Percentiles rank a stretch among this genome's conserved stretches.
phyloP scores from a whole-genome alignment of 2,888 invertebrate genomes.

The Tetranychus truncatus region DNA sequence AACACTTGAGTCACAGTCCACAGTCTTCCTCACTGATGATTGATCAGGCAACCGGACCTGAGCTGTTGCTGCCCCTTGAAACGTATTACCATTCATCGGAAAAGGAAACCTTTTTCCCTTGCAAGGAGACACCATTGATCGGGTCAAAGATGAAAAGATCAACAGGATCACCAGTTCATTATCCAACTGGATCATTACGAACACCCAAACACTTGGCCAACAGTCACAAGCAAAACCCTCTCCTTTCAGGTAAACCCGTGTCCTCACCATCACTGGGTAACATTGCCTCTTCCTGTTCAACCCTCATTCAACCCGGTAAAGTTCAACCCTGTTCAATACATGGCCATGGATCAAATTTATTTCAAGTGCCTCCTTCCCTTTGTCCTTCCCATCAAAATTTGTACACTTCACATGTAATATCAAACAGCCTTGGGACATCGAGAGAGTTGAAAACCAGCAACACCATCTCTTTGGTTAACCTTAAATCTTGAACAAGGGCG shows the following conservation, averaged over 20 bases:
- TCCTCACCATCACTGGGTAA: background rate
- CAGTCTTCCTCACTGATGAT: background rate
- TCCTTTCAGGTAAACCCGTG: background rate
- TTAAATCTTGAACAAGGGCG: too few species aligned
- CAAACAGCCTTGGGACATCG: background rate
- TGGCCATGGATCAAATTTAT: slow-evolving; percentile 7
- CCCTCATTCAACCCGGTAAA: background rate
- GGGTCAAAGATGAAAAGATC: too few species aligned
- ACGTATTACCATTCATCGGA: background rate
- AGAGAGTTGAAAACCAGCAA: too few species aligned
- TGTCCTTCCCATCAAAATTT: background rate
- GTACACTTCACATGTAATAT: background rate
- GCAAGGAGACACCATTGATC: too few species aligned
- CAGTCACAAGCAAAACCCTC: background rate
- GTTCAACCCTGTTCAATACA: slow-evolving; percentile 15
- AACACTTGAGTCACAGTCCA: background rate
- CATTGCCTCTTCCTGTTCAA: background rate
- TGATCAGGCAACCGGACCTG: background rate
- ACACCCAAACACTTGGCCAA: background rate
- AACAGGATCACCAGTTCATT: background rate
- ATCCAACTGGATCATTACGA: background rate
- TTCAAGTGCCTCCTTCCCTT: slow-evolving; percentile 7
- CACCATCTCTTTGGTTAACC: too few species aligned
- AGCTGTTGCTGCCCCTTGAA: background rate
- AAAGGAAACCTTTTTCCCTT: background rate